Base-by-base conservation (phyloP, 2,888 invertebrate genomes). In the Callyntrura guangdongensis region DNA sequence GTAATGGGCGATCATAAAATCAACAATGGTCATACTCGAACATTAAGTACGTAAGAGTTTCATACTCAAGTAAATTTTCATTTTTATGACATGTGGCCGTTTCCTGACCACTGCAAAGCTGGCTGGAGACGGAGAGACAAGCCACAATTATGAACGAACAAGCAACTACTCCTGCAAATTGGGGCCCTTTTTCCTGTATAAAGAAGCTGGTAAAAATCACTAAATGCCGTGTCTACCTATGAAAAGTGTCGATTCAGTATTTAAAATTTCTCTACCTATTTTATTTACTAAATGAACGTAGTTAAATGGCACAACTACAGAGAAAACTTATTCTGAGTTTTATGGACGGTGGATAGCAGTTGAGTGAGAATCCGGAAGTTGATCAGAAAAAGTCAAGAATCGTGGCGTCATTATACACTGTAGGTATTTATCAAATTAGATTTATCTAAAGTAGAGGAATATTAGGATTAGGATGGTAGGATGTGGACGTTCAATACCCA, bases 1-100 rank as follows among this genome's bases (percentile, higher is more conserved):
- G 86, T 45, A 87, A 81, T 87, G 87, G 81, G 36, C 36, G 45
- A 56, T 81, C 69, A 56, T 81, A 81, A 87, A 87, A 81, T 86
- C 74, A 74, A 45, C 45, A 49, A 56, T 61, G 64, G 64, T 14
- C 77, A 45, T 49, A 61, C 25, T 61, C 8, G 6, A 47, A 36
- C 36, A 36, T 12, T 56, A 36, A 17, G 27, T 56, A 79, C 56
- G 56, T 22, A 4, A 56, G 67, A 36, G 17, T 72, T 72, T 72
- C 47, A 20, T 72, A 36, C 36, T 36, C 36, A 81, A 81, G 53
- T 77, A 77, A 77, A 77, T 77, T 49, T 25, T 77, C 77, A 77
- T 77, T 53, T 72, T 49, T 77, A 77, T 25, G 77, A 53, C 53
- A 53, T 53, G 49, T 56, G 25, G 27, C 77, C 77, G 22, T 47